Evolutionary conservation across 2,113 vertebrate genomes (phyloP).

Genomic region (Cebus imitator): DNA sequence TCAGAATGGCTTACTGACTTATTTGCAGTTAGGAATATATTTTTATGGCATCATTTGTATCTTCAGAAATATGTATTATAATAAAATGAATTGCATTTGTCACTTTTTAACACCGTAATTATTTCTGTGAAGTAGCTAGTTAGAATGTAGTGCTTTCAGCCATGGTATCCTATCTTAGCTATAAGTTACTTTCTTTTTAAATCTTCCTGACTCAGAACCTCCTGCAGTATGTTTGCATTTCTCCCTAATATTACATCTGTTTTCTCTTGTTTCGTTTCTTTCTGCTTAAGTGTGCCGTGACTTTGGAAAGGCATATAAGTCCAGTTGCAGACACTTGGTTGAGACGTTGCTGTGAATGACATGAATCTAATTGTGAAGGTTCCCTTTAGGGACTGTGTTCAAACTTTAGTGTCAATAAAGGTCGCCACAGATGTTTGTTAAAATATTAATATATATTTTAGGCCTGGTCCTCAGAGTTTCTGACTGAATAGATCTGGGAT

Average conservation of each 20-base stretch:
- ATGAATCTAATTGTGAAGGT: background rate
- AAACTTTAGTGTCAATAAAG: background rate
- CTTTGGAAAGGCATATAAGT: background rate
- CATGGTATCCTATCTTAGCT: background rate
- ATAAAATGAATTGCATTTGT: slow-evolving; percentile 6
- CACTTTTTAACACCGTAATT: slow-evolving; percentile 3
- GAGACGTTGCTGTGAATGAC: background rate
- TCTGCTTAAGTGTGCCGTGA: background rate
- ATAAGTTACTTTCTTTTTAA: background rate
- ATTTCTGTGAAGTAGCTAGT: background rate
- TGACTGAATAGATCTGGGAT: background rate
- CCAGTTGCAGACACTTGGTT: background rate
- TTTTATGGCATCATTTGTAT: slow-evolving; percentile 24
- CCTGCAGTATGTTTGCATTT: background rate
- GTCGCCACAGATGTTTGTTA: background rate
- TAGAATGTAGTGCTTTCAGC: slow-evolving; percentile 1
- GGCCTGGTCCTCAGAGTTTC: background rate
- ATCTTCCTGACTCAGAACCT: background rate
- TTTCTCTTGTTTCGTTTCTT: slow-evolving; percentile 23
- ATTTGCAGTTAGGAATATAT: background rate
- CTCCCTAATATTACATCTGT: background rate
- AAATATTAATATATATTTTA: background rate
- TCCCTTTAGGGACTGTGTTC: background rate
- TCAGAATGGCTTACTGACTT: background rate
- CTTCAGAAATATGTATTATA: slow-evolving; percentile 38